Evolutionary conservation across 2,888 invertebrate species (phyloP), one percentile per base, ranked within the genome.

Genomic region (Gymnocheta viridis): DNA sequence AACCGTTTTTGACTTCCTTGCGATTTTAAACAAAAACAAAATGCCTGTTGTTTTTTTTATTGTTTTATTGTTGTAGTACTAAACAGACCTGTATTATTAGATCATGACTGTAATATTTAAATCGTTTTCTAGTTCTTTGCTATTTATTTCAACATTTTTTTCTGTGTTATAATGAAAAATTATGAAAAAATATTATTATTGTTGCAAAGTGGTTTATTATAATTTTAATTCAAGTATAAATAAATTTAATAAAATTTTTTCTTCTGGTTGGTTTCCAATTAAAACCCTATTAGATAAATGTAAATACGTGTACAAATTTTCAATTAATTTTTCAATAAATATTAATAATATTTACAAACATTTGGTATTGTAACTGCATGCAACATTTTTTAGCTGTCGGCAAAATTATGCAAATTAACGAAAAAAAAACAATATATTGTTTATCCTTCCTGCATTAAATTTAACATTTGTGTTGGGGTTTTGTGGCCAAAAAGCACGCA

Each of bases 311-410:
- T 32, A 62, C 24, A 76, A 77, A 72, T 72, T 72, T 72, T 72
- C 72, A 72, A 82, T 78, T 72, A 73, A 67, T 51, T 67, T 72
- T 72, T 58, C 67, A 67, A 82, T 82, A 78, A 67, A 82, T 77
- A 77, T 82, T 77, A 76, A 77, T 73, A 78, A 62, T 35, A 77
- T 70, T 70, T 78, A 14, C 51, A 60, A 60, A 51, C 27, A 49
- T 80, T 67, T 54, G n/a, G 14, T 32, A 10, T 60, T 58, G 29
- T 24, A 35, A 51, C 24, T 27, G n/a, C 9, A 49, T 27, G n/a
- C 9, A 49, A 24, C 14, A 58, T 6, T 47, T 60, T 72, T 72
- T 47, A 35, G 32, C 54, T 29, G 22, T 38, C 51, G 51, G 19
- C 5, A 6, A 29, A 12, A 56, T 41, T 66, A 66, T 56, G 56